A percentile compares a stretch with the other conserved stretches of the same genome.
These are phyloP conservation scores for Conopomorpha cramerella DNA, from an alignment of 1,140 invertebrate genomes.

Conservation along the genomic window DNA sequence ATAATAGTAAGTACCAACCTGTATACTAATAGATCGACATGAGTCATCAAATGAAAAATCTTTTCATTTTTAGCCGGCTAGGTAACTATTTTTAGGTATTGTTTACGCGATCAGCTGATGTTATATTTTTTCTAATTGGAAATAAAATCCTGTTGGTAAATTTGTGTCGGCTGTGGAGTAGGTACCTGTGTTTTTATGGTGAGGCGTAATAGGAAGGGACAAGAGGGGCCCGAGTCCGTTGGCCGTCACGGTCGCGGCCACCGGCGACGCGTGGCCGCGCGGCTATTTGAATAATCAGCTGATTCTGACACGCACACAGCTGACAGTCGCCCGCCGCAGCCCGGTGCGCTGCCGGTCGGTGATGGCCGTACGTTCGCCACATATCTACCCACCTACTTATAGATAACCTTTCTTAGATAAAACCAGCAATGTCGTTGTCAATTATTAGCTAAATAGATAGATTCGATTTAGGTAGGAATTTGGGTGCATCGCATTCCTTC, in stretches of 20 bases:
- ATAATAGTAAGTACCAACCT: too few relatives aligned
- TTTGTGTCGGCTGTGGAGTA: not conserved
- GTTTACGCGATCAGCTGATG: conserved; percentile 57
- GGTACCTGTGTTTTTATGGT: too few relatives aligned
- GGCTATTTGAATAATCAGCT: conserved; percentile 61
- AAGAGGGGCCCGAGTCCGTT: not conserved
- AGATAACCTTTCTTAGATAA: too few relatives aligned
- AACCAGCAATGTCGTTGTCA: too few relatives aligned
- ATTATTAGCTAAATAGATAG: too few relatives aligned
- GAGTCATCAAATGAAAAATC: too few relatives aligned
- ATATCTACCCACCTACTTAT: too few relatives aligned
- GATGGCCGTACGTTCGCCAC: too few relatives aligned
- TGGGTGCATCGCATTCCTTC: too few relatives aligned
- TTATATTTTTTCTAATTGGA: conserved; percentile 12
- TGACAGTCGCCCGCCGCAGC: conserved; percentile 16
- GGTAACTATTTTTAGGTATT: conserved; percentile 15
- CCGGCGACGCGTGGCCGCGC: conserved; percentile 19
- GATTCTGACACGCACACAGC: conserved; percentile 61
- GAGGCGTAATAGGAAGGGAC: conserved; percentile 3
- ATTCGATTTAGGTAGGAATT: too few relatives aligned
- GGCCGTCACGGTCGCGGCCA: conserved; percentile 20
- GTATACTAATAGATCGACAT: too few relatives aligned
- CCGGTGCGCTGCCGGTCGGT: not conserved
- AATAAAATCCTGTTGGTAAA: conserved; percentile 26
- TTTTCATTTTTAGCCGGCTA: too few relatives aligned